These are phyloP conservation scores for Perccottus glenii DNA, from an alignment of 2,113 vertebrate species.

Conservation along the genomic window DNA sequence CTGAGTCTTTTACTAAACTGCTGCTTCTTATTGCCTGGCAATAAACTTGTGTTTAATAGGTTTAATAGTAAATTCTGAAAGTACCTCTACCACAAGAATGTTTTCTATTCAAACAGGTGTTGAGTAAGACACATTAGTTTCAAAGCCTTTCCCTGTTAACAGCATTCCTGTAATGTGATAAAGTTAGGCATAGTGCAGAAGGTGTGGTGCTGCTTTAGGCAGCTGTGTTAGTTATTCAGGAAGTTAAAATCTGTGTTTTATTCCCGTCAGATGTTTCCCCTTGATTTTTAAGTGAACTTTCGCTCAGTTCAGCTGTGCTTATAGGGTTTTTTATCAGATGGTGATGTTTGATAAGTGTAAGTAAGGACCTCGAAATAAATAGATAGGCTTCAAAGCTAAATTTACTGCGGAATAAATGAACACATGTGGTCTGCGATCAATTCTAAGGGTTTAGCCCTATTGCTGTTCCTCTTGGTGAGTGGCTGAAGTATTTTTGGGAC, in stretches of 20 bases:
- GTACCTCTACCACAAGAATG: constrained; percentile 1
- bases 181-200: constrained; percentile 25
- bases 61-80: constrained; percentile 1
- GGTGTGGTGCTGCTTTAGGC: constrained; percentile 14
- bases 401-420: not conserved
- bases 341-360: constrained; percentile 18
- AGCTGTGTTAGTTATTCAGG: not conserved
- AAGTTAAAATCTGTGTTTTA: constrained; percentile 21
- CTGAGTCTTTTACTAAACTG: not conserved
- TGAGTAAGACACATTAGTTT: constrained; percentile 1
- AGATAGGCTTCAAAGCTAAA: not conserved
- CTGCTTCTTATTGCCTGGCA: not conserved
- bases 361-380: constrained; percentile 10
- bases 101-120: constrained; percentile 5
- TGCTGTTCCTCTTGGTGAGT: constrained; percentile 16
- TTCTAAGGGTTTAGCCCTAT: constrained; percentile 1
- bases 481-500: constrained; percentile 43
- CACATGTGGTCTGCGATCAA: no score
- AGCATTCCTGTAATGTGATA: constrained; percentile 34
- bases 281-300: not conserved
- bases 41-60: not conserved
- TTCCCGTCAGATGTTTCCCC: not conserved
- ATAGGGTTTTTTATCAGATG: not conserved
- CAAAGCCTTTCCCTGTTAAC: constrained; percentile 11
- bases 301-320: not conserved